Evolutionary conservation across 2,888 invertebrate genomes (phyloP), one percentile per base, ranked within the genome.

Genomic region (Lamellibrachia satsuma): DNA sequence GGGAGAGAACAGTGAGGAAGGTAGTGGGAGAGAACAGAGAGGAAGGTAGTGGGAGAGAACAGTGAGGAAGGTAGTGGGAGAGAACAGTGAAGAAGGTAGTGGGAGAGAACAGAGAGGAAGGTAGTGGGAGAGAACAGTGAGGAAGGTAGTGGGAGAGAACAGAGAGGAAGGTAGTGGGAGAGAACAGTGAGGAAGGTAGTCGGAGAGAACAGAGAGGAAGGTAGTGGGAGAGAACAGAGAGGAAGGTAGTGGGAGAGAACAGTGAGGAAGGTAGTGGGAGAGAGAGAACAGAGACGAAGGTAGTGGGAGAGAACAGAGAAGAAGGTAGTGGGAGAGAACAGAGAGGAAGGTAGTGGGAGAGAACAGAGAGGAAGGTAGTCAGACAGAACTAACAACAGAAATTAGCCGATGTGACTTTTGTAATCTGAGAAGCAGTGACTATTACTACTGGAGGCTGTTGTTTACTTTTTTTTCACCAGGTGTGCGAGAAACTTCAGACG

Each of bases 31-130:
- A 90, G n/a, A n/a, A n/a, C n/a, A 90, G 90, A n/a, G 90, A 22
- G 90, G 90, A 90, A n/a, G 15, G 90, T 15, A n/a, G 90, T 22
- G 90, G 90, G 90, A 90, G 90, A 90, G 90, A n/a, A n/a, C n/a
- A n/a, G 90, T 1, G 90, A 22, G 90, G 90, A 90, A n/a, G 15
- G 90, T 15, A n/a, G 90, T 22, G 90, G 90, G 90, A 90, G 90
- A 90, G 90, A n/a, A n/a, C n/a, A n/a, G 90, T 1, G 90, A 90
- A 1, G 39, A 39, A 39, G 39, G 39, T 39, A 39, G 39, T 39
- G 39, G 39, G 39, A 39, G 39, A 39, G 39, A 39, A 39, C 15
- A 52, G 3, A 91, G 22, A 52, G 91, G n/a, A 22, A 52, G 3
- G 15, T 27, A 15, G 2, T 8, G 90, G 51, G 90, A 9, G 90